Evolutionary conservation across 2,113 vertebrate species (phyloP).

Genomic region (Syngnathoides biaculeatus): DNA sequence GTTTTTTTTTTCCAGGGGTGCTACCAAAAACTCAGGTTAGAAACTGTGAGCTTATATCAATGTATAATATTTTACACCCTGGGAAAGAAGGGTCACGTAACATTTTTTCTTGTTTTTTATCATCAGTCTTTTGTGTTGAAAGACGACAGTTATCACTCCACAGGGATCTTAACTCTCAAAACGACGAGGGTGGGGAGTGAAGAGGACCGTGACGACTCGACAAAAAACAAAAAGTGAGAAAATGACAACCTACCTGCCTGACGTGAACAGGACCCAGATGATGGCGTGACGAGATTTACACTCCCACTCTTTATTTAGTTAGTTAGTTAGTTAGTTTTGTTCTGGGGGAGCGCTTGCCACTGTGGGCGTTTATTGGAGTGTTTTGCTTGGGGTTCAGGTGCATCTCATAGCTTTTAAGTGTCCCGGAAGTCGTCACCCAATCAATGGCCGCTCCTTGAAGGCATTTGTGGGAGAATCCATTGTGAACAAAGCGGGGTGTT

Average conservation of each 20-base stretch:
- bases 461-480: neutral
- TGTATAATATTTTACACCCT: neutral
- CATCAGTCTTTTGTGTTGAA: neutral
- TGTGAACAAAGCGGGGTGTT: neutral
- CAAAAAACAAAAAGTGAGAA: neutral
- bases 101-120: too few relatives aligned
- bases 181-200: neutral
- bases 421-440: slow-evolving; percentile 22
- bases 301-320: too few relatives aligned
- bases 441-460: slow-evolving; percentile 36
- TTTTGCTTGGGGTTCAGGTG: slow-evolving; percentile 40
- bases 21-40: too few relatives aligned
- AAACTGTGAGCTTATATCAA: too few relatives aligned
- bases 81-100: neutral
- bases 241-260: slow-evolving; percentile 45
- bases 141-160: neutral
- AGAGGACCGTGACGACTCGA: neutral
- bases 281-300: neutral
- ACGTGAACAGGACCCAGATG: slow-evolving; percentile 41
- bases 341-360: neutral
- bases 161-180: neutral
- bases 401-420: slow-evolving; percentile 43
- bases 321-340: too few relatives aligned
- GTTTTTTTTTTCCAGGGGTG: too few relatives aligned
- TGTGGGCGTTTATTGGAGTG: neutral